Conservation (phyloP, 2,888 invertebrate genomes). For the Horisme vitalbata region DNA sequence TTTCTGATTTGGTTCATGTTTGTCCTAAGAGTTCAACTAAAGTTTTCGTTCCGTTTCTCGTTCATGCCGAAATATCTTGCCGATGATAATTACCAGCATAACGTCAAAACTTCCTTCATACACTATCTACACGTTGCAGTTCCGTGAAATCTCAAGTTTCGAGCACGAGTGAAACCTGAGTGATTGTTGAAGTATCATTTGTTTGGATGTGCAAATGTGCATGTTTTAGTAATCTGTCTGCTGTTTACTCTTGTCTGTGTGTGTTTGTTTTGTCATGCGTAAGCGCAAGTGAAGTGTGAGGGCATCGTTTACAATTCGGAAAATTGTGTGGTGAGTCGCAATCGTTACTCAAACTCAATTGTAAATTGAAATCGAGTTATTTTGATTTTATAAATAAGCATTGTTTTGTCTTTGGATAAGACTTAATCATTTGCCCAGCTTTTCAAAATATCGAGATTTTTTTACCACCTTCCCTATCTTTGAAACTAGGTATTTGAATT, state of each 20-base stretch:
- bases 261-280: constrained; percentile 13
- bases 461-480: no score
- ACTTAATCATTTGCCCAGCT: no score
- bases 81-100: neutral
- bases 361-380: no score
- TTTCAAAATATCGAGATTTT: no score
- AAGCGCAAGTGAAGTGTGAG: constrained; percentile 42
- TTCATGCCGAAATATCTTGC: neutral
- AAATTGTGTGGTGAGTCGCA: constrained; percentile 15
- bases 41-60: no score
- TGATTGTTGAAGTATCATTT: constrained; percentile 3
- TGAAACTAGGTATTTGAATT: no score
- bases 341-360: constrained; percentile 24
- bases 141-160: constrained; percentile 40
- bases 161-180: constrained; percentile 16
- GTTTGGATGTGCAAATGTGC: constrained; percentile 7
- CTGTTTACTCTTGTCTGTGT: neutral
- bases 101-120: neutral
- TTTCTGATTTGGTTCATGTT: no score
- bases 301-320: constrained; percentile 36
- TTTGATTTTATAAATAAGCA: no score
- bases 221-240: constrained; percentile 1
- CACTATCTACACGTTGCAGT: constrained; percentile 31
- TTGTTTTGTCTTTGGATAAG: no score
- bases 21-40: neutral